Percentiles rank a stretch among this genome's conserved stretches.
Conservation (phyloP, 2,113 vertebrate species). For the Picathartes gymnocephalus region DNA sequence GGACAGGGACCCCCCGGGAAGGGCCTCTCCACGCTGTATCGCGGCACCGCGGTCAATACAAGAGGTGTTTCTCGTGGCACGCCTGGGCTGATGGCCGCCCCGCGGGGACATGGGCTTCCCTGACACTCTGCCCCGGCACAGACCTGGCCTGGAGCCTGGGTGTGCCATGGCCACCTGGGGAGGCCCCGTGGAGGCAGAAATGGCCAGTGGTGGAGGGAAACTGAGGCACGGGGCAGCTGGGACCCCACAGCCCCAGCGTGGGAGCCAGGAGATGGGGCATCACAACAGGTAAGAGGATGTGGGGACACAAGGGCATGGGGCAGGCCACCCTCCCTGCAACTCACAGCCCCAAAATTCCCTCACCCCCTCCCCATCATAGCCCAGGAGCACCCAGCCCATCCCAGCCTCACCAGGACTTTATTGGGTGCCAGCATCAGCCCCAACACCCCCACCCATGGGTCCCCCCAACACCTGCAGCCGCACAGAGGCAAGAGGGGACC, state of each 20-base stretch:
- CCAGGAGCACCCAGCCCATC: neutral
- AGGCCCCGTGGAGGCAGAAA: neutral
- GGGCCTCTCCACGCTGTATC: constrained; percentile 22
- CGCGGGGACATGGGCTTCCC: neutral
- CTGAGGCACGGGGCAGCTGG: neutral
- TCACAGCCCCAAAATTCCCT: neutral
- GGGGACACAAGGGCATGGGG: neutral
- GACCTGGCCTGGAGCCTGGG: neutral
- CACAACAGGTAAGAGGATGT: neutral
- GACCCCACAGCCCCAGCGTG: neutral
- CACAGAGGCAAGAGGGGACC: neutral
- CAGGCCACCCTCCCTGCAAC: neutral
- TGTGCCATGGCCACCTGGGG: neutral
- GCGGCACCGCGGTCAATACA: constrained; percentile 24
- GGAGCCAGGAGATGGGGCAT: neutral
- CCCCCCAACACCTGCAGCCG: neutral
- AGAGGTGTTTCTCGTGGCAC: constrained; percentile 51
- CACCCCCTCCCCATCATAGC: accelerated
- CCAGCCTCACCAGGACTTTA: neutral
- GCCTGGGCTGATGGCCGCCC: neutral
- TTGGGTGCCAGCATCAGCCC: neutral
- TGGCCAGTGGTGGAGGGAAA: neutral
- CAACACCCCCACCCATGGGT: neutral
- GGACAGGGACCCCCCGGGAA: neutral
- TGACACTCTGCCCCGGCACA: neutral